These are phyloP conservation scores for Ichneumoninae sp. DNA, from an alignment of 2,888 invertebrate genomes.

Conservation along the genomic window DNA sequence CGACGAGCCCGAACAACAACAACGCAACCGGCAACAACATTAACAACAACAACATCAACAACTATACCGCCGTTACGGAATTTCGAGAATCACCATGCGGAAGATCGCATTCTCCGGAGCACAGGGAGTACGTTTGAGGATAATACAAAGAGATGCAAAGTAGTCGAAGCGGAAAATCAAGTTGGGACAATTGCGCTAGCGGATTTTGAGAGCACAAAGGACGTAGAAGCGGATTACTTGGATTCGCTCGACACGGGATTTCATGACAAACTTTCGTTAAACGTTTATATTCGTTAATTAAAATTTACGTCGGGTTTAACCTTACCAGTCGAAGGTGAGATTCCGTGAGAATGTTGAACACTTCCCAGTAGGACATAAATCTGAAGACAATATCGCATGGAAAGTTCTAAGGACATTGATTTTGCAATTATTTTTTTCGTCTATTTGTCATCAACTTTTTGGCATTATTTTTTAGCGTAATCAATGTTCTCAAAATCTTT, in stretches of 20 bases:
- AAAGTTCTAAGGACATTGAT: neutral
- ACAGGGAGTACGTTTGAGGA: constrained; percentile 78
- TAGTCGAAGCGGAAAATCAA: constrained; percentile 4
- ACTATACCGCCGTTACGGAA: constrained; percentile 57
- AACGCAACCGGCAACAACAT: constrained; percentile 47
- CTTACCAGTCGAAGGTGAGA: neutral
- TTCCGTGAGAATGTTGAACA: neutral
- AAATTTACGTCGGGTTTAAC: neutral
- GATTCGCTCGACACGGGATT: neutral
- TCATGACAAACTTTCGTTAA: neutral
- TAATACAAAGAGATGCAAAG: neutral
- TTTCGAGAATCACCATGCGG: constrained; percentile 67
- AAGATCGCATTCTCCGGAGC: constrained; percentile 70
- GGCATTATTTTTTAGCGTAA: neutral
- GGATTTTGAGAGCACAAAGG: neutral
- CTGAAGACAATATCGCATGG: neutral
- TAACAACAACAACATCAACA: constrained; percentile 61
- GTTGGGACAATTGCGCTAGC: neutral
- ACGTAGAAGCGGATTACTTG: neutral
- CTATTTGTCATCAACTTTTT: neutral
- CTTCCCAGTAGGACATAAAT: neutral
- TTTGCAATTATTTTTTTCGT: neutral
- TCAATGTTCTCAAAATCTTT: neutral
- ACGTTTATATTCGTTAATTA: neutral
- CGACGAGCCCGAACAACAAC: constrained; percentile 61